phyloP scores from a whole-genome alignment of 2,888 invertebrate genomes.

The Ceratothoa steindachneri region DNA sequence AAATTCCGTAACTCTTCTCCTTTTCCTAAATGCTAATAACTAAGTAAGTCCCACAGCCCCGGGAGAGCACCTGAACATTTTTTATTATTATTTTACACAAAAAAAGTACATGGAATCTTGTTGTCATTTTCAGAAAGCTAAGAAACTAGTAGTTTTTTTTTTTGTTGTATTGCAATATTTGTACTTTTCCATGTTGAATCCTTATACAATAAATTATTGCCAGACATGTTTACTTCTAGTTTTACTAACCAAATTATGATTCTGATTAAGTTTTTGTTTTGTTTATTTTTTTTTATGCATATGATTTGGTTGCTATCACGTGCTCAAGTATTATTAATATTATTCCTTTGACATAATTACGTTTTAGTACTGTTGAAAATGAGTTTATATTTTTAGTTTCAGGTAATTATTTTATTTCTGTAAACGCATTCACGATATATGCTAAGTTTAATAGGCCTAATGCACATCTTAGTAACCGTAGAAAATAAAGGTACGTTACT shows the following conservation, averaged over 20 bases:
- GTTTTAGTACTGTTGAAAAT: neutral
- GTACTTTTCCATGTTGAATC: conserved; percentile 63
- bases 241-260: conserved; percentile 39
- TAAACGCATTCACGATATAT: neutral
- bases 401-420: neutral
- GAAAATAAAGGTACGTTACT: neutral
- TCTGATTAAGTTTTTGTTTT: conserved; percentile 1
- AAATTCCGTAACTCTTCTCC: neutral
- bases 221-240: conserved; percentile 46
- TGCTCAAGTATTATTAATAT: conserved; percentile 3
- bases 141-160: conserved; percentile 38
- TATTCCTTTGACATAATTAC: neutral
- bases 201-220: conserved; percentile 60
- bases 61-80: conserved; percentile 33
- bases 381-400: neutral
- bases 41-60: neutral
- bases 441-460: neutral
- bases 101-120: conserved; percentile 44
- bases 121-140: conserved; percentile 40
- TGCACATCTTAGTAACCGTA: neutral
- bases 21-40: conserved; percentile 6
- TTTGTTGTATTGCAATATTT: conserved; percentile 61
- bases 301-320: neutral
- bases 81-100: conserved; percentile 28
- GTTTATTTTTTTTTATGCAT: neutral